A percentile compares a stretch with the other conserved stretches of the same genome.
Evolutionary conservation across 92 coral and sea anemone genomes (phyloP).

Genomic region (Blastomussa wellsi): DNA sequence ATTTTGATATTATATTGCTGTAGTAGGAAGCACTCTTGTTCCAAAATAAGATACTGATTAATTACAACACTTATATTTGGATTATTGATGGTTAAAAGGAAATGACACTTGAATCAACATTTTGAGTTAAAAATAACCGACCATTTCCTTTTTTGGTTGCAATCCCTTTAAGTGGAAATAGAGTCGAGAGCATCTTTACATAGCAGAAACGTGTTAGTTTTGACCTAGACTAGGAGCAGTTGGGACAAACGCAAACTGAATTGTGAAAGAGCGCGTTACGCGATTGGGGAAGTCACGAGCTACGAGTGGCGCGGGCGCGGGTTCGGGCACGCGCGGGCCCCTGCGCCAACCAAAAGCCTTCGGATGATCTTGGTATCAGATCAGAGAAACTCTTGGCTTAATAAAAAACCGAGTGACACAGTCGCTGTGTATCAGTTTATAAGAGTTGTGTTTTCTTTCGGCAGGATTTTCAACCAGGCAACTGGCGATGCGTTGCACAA

Average conservation of each 20-base stretch:
- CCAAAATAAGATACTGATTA: background rate
- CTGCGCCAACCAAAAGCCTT: no score
- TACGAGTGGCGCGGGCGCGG: no score
- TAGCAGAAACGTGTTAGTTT: background rate
- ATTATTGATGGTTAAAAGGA: background rate
- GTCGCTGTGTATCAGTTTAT: background rate
- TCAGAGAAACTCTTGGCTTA: no score
- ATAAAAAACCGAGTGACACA: background rate
- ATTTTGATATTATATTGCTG: background rate
- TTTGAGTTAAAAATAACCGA: background rate
- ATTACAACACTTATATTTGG: background rate
- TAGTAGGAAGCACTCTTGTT: background rate
- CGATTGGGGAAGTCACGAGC: no score
- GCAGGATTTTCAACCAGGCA: slow-evolving; percentile 17
- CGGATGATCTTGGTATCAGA: no score
- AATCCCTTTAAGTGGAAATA: background rate
- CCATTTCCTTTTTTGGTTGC: no score
- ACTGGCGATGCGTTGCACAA: slow-evolving; percentile 4
- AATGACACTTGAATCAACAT: background rate
- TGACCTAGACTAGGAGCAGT: background rate
- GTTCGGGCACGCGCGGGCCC: no score
- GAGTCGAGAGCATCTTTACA: background rate
- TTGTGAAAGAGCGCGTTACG: no score
- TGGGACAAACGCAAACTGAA: no score
- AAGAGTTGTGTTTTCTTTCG: background rate